phyloP scores from a whole-genome alignment of 2,797 vertebrate species.

The Phaenicophaeus curvirostris region DNA sequence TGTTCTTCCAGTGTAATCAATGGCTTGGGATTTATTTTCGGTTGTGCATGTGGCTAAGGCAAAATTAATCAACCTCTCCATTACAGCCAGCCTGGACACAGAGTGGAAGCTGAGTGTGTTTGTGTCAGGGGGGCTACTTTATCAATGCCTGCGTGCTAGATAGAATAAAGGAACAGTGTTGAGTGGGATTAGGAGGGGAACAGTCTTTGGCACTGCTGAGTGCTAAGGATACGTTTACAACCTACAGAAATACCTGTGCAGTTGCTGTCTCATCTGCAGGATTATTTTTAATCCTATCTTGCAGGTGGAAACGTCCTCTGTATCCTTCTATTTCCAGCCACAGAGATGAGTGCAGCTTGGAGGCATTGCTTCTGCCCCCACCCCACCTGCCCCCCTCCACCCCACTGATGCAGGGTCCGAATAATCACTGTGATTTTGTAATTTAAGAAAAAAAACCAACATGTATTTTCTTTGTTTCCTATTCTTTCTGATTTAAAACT shows the following conservation, averaged over 20 bases:
- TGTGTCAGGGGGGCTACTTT: background rate
- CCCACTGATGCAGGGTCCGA: background rate
- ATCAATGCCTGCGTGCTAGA: background rate
- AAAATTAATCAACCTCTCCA: slow-evolving; percentile 22
- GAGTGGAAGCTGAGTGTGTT: background rate
- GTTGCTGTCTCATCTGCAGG: background rate
- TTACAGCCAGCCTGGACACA: background rate
- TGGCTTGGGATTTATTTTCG: slow-evolving; percentile 13
- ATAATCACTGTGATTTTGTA: accelerated
- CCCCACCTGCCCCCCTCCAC: too few species aligned
- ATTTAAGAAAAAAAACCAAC: background rate
- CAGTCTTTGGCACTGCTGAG: background rate
- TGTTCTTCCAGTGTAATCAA: background rate
- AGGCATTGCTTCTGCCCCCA: background rate
- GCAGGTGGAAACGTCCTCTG: background rate
- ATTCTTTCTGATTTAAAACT: background rate
- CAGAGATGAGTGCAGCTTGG: background rate
- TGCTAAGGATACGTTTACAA: background rate
- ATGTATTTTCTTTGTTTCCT: accelerated
- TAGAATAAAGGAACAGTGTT: background rate
- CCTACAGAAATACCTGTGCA: background rate
- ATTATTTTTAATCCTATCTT: background rate
- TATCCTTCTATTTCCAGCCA: background rate
- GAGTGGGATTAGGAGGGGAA: background rate
- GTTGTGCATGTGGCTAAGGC: background rate